These are phyloP conservation scores for Melangyna quadrimaculata DNA, from an alignment of 2,888 invertebrate genomes.

Conservation along the genomic window DNA sequence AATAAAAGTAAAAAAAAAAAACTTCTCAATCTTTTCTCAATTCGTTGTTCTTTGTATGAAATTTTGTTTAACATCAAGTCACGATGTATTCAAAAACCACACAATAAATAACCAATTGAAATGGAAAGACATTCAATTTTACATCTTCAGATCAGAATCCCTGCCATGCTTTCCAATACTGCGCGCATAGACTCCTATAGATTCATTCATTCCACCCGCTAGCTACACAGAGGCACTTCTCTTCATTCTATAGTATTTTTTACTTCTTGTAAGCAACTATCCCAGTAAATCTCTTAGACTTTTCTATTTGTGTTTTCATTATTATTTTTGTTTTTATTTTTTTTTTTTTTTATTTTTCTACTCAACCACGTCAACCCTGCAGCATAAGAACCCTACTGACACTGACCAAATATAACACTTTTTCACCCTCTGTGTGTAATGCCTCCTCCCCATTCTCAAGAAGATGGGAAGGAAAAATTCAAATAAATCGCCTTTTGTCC, in stretches of 20 bases:
- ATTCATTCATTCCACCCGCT: not conserved
- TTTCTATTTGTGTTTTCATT: constrained; percentile 16
- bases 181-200: not conserved
- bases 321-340: constrained; percentile 1
- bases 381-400: not conserved
- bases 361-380: not conserved
- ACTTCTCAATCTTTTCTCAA: not conserved
- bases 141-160: constrained; percentile 36
- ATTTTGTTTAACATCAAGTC: constrained; percentile 12
- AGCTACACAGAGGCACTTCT: not conserved
- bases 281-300: constrained; percentile 48
- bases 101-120: constrained; percentile 57
- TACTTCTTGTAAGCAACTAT: constrained; percentile 37
- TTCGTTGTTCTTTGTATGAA: not conserved
- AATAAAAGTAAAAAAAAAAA: too few relatives aligned
- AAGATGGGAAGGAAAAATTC: constrained; percentile 23
- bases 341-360: not conserved
- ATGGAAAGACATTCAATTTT: constrained; percentile 62
- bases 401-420: constrained; percentile 4
- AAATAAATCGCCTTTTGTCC: constrained; percentile 66
- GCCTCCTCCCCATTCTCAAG: not conserved
- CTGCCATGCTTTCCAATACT: not conserved
- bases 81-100: constrained; percentile 32
- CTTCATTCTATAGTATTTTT: constrained; percentile 19
- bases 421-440: not conserved